Percentiles rank a stretch among this genome's conserved stretches.
phyloP scores from a whole-genome alignment of 2,113 vertebrate genomes.

The Labeo catla region DNA sequence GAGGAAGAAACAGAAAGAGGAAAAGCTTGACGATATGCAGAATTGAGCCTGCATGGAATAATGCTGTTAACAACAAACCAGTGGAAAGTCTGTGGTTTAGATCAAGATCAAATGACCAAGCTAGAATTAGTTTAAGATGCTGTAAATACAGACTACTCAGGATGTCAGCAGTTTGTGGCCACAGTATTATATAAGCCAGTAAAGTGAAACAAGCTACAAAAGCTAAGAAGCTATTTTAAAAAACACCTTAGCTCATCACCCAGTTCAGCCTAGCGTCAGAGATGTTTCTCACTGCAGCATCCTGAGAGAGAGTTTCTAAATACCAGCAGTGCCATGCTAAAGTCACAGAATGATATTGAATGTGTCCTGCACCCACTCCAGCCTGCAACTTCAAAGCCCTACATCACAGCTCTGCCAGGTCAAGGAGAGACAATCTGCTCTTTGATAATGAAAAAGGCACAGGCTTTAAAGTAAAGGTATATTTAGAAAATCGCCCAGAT shows the following conservation, averaged over 20 bases:
- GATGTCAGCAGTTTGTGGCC: not conserved
- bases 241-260: not conserved
- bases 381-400: constrained; percentile 63
- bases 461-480: constrained; percentile 65
- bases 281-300: not conserved
- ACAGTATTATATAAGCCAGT: constrained; percentile 7
- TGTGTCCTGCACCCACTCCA: constrained; percentile 53
- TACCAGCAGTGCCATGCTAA: constrained; percentile 13
- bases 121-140: not conserved
- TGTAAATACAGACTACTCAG: not conserved
- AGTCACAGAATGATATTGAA: constrained; percentile 47
- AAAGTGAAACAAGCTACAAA: not conserved
- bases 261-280: not conserved
- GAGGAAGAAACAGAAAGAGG: not conserved
- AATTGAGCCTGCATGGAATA: constrained; percentile 8
- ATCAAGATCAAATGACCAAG: constrained; percentile 9
- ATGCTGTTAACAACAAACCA: not conserved
- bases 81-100: not conserved
- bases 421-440: constrained; percentile 59
- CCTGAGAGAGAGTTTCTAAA: constrained; percentile 32
- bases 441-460: constrained; percentile 49
- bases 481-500: constrained; percentile 59
- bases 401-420: constrained; percentile 62
- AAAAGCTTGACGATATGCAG: not conserved
- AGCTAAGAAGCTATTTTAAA: not conserved